Base-by-base conservation (phyloP, 2,888 invertebrate species). In the Chymomyza caudatula region DNA sequence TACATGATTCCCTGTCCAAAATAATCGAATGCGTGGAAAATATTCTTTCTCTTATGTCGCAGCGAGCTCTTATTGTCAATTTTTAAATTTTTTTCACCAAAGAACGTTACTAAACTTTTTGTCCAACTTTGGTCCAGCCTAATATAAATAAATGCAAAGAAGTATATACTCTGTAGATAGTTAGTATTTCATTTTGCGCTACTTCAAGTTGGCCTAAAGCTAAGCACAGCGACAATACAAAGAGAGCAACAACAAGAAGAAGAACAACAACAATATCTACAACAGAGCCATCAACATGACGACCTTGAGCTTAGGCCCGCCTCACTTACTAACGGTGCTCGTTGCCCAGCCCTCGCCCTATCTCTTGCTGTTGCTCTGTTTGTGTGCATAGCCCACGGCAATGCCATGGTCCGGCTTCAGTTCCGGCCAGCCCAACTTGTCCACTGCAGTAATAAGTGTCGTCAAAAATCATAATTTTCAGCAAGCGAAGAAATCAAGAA, bases 381-480 rank as follows among this genome's bases (percentile, higher is more conserved):
- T 37, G 29, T 37, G 29, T 11, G 29, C 47, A 49, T 17, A 23
- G 60, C 43, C 63, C 22, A 17, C 54, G 55, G 43, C 63, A 65
- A 71, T 75, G 77, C 65, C 69, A 52, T 44, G 17, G 25, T 56
- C 52, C 6, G 42, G 25, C 52, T 47, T 17, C 63, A 59, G 58
- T 53, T n/a, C 47, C 47, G 47, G 29, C 29, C 11, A 37, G 73
- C 67, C 76, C 73, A 62, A 61, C 60, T 69, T 73, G 74, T 70
- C 71, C 67, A 65, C 58, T 60, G 73, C 71, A 71, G 68, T 59
- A 66, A 73, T 73, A 70, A 75, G 75, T 75, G 75, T 68, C 65
- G 71, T 75, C 74, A 71, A 74, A 73, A 68, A 66, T 74, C 69
- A 60, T 76, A 61, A 37, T 59, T 60, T 37, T 57, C 37, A 58